Evolutionary conservation across 2,113 vertebrate species (phyloP), one percentile per base, ranked within the genome.

Genomic region (Gymnarchus niloticus): DNA sequence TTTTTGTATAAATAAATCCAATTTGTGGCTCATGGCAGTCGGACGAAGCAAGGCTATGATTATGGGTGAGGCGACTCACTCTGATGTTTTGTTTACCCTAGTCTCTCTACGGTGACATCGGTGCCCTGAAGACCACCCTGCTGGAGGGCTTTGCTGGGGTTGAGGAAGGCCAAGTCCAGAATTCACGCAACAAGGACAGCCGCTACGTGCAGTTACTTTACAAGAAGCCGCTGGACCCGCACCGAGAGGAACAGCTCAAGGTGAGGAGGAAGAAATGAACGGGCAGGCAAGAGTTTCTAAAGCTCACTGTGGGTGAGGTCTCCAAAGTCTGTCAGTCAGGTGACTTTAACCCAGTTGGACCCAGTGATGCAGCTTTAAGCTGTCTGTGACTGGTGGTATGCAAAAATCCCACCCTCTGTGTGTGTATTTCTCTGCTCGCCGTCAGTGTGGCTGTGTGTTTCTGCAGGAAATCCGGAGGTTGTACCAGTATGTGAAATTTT

Each of bases 41-140:
- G 19, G 19, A 73, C 1, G 14, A 73, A 73, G 28, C 33, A 3
- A 69, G 33, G 65, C 33, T 6, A 0, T 73, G 19, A 73, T 6
- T 19, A n/a, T n/a, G n/a, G n/a, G n/a, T n/a, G n/a, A n/a, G n/a
- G n/a, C n/a, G 21, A 48, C 41, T 19, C 80, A 6, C 9, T 61
- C 57, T 10, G 25, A 44, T 81, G 25, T 81, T 51, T 49, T 7
- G 14, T 52, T 7, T 51, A 6, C 19, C 6, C 6, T 90, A 99
- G 98, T 99, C 97, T 28, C 95, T 98, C 37, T 96, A 98, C 0
- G 96, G 96, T 59, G 98, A 99, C 90, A 96, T 98, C 76, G 95
- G 97, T 65, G 92, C 92, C 14, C 91, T 99, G 90, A 99, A 99
- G 92, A 99, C 96, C 23, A 95, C 94, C 2, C 88, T 99, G 69